phyloP scores from a whole-genome alignment of 2,113 vertebrate species.

The Panurus biarmicus region DNA sequence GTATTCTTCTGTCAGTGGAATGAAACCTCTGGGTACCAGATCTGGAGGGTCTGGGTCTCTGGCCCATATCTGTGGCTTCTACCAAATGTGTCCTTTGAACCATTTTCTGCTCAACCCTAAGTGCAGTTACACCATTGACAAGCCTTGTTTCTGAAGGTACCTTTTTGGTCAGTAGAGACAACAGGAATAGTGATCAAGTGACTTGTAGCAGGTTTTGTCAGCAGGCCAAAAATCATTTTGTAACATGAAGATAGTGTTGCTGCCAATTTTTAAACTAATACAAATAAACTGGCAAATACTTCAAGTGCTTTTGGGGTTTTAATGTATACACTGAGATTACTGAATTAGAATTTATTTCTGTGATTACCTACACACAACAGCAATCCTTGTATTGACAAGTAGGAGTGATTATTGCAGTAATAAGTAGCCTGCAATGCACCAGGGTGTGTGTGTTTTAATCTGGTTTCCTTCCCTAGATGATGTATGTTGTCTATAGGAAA shows the following conservation, averaged over 20 bases:
- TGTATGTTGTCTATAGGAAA: neutral
- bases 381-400: constrained; percentile 12
- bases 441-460: neutral
- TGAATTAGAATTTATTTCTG: constrained; percentile 3
- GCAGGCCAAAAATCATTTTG: neutral
- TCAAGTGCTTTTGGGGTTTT: neutral
- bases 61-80: neutral
- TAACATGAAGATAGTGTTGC: neutral
- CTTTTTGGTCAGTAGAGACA: neutral
- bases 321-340: neutral
- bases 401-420: constrained; percentile 19
- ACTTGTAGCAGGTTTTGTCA: neutral
- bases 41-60: neutral
- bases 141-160: neutral
- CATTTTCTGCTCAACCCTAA: neutral
- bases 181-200: neutral
- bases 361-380: neutral
- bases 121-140: neutral
- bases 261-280: constrained; percentile 34
- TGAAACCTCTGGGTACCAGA: neutral
- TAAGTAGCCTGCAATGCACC: constrained; percentile 44
- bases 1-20: neutral
- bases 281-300: constrained; percentile 43
- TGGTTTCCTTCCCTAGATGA: neutral
- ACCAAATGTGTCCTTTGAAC: neutral